Evolutionary conservation across 2,888 invertebrate species (phyloP), one percentile per base, ranked within the genome.

Genomic region (Platycheirus albimanus): DNA sequence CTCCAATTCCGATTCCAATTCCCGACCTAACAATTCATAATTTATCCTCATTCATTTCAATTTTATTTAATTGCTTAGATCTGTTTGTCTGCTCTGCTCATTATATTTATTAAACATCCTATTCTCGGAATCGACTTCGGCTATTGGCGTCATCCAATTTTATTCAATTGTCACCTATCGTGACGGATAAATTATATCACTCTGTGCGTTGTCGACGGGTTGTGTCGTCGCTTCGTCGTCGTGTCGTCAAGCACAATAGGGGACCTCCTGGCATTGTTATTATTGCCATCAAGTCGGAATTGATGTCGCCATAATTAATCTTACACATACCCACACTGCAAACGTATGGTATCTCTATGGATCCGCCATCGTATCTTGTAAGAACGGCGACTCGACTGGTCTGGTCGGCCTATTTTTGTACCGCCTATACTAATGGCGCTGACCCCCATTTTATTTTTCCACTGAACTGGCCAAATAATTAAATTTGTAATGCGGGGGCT

Each of bases 101-200:
- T 61, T 30, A 45, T 19, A 3, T 24, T 45, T 17, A 30, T 61
- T 6, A 17, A n/a, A 45, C 56, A 45, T 72, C 51, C 52, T 52
- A 51, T 19, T 61, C 41, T 15, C 11, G 41, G 52, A 79, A 64
- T 63, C 47, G 56, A n/a, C n/a, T 58, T 20, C 49, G 17, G 66
- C 51, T 58, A 76, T 75, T 71, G 76, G 80, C 76, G 71, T 81
- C 81, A 76, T 71, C 67, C 81, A 76, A 81, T 81, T 81, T 24
- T 77, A 81, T 76, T 67, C 81, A 67, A 76, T 81, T 81, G 63
- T 81, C 81, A 81, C 76, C 76, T 63, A 67, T 72, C 61, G 76
- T 77, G 76, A 76, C 52, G 71, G 76, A 67, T 72, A 81, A n/a
- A 81, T 81, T 63, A 67, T 76, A 71, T 81, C 66, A 17, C 61